phyloP scores from a whole-genome alignment of 2,113 vertebrate species.

The Oryzias javanicus region DNA sequence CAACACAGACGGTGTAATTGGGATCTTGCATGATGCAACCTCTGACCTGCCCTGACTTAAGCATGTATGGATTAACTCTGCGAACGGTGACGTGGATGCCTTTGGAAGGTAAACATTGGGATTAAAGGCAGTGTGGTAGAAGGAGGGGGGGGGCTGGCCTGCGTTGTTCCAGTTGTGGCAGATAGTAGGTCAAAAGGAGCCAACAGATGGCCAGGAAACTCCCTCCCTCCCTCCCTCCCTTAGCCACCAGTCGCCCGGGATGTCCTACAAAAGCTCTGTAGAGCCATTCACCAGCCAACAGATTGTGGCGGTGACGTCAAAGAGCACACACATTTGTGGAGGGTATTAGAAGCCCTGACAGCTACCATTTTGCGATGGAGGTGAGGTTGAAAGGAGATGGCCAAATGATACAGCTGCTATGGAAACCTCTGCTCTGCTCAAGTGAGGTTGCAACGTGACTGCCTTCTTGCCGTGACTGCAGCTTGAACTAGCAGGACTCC shows the following conservation, averaged over 20 bases:
- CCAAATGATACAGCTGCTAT: conserved; percentile 38
- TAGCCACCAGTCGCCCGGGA: conserved; percentile 41
- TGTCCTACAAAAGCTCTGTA: conserved; percentile 66
- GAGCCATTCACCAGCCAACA: conserved; percentile 35
- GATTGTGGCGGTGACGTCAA: conserved; percentile 31
- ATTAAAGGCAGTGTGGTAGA: conserved; percentile 61
- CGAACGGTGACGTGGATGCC: conserved; percentile 36
- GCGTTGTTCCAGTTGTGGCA: conserved; percentile 75
- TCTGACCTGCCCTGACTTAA: conserved; percentile 2
- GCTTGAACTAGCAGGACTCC: conserved; percentile 24
- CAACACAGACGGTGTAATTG: conserved; percentile 27
- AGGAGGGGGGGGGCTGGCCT: conserved; percentile 8
- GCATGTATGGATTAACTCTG: conserved; percentile 19
- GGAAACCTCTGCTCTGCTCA: conserved; percentile 10
- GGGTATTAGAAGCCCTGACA: conserved; percentile 41
- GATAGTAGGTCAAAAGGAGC: conserved; percentile 77
- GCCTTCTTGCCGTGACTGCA: conserved; percentile 30
- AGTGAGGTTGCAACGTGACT: conserved; percentile 12
- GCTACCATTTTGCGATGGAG: conserved; percentile 29
- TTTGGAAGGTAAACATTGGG: conserved; percentile 73
- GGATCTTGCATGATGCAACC: conserved; percentile 29
- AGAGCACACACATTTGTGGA: conserved; percentile 29
- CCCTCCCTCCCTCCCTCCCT: conserved; percentile 50
- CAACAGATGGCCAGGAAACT: conserved; percentile 77
- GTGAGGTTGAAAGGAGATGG: conserved; percentile 12